Conservation (phyloP, 2,113 vertebrate species). For the Heterochromis multidens region DNA sequence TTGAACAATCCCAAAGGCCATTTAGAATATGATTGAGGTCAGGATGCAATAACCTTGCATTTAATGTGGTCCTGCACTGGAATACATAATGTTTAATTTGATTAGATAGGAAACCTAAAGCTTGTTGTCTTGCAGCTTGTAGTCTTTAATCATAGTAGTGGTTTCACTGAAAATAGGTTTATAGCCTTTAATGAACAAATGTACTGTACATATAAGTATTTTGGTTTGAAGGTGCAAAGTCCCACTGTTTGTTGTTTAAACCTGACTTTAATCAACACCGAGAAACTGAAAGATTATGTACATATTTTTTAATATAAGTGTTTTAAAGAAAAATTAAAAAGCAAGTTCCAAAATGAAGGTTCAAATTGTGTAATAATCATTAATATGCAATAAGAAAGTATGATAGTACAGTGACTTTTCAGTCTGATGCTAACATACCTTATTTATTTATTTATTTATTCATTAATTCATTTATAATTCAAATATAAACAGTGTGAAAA, state of each 20-base stretch:
- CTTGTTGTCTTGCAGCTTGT: too few species aligned
- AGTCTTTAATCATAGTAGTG: too few species aligned
- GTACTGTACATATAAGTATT: background rate
- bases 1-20: conserved; percentile 8
- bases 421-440: background rate
- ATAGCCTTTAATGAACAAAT: background rate
- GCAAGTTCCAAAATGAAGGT: background rate
- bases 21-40: background rate
- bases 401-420: background rate
- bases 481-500: background rate
- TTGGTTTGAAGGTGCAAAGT: background rate
- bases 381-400: background rate
- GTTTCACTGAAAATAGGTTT: background rate
- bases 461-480: too few species aligned
- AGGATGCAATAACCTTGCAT: background rate
- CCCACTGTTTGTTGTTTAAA: background rate
- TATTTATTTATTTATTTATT: background rate
- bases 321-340: background rate
- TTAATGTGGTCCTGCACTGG: background rate
- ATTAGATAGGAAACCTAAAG: background rate
- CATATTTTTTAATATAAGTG: background rate
- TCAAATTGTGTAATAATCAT: background rate
- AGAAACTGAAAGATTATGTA: background rate
- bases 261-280: background rate
- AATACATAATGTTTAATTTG: background rate